These are phyloP conservation scores for Idaea biselata DNA, from an alignment of 2,888 invertebrate genomes.

Conservation along the genomic window DNA sequence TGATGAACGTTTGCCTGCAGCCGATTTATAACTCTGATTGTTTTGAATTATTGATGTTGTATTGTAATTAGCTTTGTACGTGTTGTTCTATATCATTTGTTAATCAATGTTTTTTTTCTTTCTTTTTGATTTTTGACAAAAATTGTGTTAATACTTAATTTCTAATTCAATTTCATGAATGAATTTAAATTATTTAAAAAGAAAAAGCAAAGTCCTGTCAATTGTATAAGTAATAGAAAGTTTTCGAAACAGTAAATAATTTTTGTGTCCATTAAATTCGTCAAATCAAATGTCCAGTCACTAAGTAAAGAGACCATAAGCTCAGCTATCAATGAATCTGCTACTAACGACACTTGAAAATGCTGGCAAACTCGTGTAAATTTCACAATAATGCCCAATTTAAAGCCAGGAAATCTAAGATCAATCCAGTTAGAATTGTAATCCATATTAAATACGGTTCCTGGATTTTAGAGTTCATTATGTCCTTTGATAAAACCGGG, in stretches of 20 bases:
- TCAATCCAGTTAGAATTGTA: not conserved
- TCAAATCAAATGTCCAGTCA: no score
- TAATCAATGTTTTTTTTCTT: not conserved
- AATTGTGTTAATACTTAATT: no score
- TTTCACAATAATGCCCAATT: not conserved
- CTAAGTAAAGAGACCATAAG: no score
- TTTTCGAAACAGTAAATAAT: no score
- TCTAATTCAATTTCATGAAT: no score
- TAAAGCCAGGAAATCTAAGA: not conserved
- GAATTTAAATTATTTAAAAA: no score
- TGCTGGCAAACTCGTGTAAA: not conserved
- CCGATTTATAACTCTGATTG: not conserved
- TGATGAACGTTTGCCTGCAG: not conserved
- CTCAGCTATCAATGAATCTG: not conserved
- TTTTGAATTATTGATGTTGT: not conserved
- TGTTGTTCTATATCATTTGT: not conserved
- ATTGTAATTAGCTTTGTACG: not conserved
- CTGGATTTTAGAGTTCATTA: slow-evolving; percentile 4
- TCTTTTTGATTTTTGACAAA: no score
- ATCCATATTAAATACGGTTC: slow-evolving; percentile 1
- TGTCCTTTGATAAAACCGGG: slow-evolving; percentile 25
- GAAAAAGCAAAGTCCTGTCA: no score
- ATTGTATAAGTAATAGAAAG: no score
- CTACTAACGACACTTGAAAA: not conserved
- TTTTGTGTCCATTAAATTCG: no score